Base-by-base conservation (phyloP, 2,797 vertebrate species). In the Heliangelus exortis region DNA sequence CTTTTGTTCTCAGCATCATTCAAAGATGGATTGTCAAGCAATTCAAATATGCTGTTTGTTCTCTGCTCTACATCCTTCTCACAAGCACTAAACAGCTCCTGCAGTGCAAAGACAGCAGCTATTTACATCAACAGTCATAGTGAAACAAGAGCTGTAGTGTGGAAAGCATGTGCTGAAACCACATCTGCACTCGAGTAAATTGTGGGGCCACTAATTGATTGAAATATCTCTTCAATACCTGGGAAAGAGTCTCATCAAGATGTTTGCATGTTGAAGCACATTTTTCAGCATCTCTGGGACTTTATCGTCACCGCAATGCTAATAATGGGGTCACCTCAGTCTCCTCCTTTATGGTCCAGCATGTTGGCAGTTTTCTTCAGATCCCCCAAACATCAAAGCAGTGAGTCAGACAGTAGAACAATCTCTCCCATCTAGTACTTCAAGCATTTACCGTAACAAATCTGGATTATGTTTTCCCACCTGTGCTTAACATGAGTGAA, bases 21-120 rank as follows among this genome's bases (percentile, higher is more conserved):
- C 0, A 0, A 15, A 84, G 17, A 2, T 53, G 50, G 13, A 57
- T 78, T 12, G 15, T 10, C 36, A 84, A 92, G 41, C 57, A 7
- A 1, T 71, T 43, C 1, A 47, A 47, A 10, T 51, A 80, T 23
- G 1, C 1, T 1, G 6, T 1, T 7, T 73, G 0, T 39, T 63
- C 22, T 84, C 15, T 36, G 6, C 18, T 47, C 3, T 18, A 28
- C 11, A 5, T 74, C 15, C 43, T 54, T 31, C 58, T 95, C 81
- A 84, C 92, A 91, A 62, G 58, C 58, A 51, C 33, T 18, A 77
- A 93, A 93, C 39, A 95, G 48, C 23, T 51, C 50, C 92, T 92
- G 69, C 26, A 86, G 33, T 9, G 17, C 39, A 89, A 77, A 92
- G 58, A 25, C 34, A 81, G 33, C 15, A 73, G 25, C 28, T 76